phyloP scores from a whole-genome alignment of 2,797 vertebrate species.

The Spizella passerina region DNA sequence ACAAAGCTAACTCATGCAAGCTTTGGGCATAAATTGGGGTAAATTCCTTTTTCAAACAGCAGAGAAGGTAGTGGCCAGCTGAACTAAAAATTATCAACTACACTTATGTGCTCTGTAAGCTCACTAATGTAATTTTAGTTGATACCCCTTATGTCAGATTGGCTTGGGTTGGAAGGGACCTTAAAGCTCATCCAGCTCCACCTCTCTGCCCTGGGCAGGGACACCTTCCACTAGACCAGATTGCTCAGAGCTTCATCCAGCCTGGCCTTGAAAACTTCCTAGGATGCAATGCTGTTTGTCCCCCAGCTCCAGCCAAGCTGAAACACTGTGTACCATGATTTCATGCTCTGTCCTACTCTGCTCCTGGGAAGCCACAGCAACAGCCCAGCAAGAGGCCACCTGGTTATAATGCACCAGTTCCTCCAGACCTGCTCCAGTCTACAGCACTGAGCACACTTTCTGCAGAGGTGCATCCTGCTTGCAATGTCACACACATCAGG shows the following conservation, averaged over 20 bases:
- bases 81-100: background rate
- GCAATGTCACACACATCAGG: background rate
- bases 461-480: background rate
- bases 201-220: background rate
- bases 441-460: background rate
- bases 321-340: background rate
- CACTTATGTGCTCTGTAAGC: background rate
- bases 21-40: background rate
- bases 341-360: background rate
- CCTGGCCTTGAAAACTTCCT: background rate
- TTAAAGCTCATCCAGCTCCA: background rate
- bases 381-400: background rate
- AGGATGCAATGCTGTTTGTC: background rate
- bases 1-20: background rate
- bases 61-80: background rate
- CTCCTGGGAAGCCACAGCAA: background rate
- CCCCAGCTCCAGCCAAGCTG: background rate
- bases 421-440: background rate
- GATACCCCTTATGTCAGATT: background rate
- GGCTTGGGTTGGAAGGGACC: background rate
- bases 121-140: background rate
- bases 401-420: background rate
- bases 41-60: background rate
- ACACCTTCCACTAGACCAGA: background rate
- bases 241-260: background rate